Conservation (phyloP, 2,888 invertebrate species). For the Cryptops parisi region DNA sequence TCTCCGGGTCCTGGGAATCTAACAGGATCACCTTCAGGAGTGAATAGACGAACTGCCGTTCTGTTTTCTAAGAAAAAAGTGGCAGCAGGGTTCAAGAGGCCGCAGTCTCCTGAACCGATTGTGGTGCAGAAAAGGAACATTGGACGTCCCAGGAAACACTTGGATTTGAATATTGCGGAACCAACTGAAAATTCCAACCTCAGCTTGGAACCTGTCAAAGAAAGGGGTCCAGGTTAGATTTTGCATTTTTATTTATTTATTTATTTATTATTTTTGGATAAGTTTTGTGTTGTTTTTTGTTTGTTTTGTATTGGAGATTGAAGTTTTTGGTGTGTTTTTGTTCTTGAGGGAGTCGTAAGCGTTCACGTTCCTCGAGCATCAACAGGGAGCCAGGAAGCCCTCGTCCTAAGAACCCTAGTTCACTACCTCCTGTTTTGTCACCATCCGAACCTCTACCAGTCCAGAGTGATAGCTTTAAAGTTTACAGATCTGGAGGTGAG, state of each 20-base stretch:
- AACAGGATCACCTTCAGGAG: constrained; percentile 39
- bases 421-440: constrained; percentile 9
- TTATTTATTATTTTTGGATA: neutral
- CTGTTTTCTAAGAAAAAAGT: constrained; percentile 53
- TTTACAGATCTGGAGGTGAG: constrained; percentile 32
- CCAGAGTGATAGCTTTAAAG: constrained; percentile 35
- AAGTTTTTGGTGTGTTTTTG: no score
- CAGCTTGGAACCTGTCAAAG: no score
- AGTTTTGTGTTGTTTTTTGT: neutral
- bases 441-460: constrained; percentile 16
- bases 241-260: neutral
- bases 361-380: constrained; percentile 9
- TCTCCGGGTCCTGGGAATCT: neutral
- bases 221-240: constrained; percentile 2
- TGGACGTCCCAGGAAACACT: constrained; percentile 24
- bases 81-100: constrained; percentile 26
- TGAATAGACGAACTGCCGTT: constrained; percentile 58
- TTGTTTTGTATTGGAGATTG: neutral
- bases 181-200: no score
- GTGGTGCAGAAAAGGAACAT: constrained; percentile 22
- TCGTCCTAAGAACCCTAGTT: constrained; percentile 7
- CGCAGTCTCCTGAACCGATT: constrained; percentile 17
- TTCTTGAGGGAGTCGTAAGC: constrained; percentile 10
- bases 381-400: constrained; percentile 13
- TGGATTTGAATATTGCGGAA: no score